Conservation (phyloP, 2,113 vertebrate species). For the Aspidoscelis tigris region DNA sequence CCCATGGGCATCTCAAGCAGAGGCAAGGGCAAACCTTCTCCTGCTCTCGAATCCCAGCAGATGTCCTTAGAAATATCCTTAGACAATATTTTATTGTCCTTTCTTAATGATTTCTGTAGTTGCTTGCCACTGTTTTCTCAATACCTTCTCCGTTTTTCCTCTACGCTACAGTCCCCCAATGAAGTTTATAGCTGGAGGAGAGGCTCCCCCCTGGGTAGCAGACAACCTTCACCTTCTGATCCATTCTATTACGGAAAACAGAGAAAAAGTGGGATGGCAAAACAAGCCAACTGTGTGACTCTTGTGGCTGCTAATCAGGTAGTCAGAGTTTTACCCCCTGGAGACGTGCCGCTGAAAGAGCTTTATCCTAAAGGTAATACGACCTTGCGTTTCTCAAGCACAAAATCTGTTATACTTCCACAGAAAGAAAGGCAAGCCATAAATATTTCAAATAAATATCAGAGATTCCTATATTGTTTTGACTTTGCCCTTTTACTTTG, state of each 20-base stretch:
- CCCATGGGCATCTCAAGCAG: no score
- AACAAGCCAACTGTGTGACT: conserved; percentile 85
- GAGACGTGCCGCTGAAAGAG: conserved; percentile 89
- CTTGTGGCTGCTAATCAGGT: conserved; percentile 89
- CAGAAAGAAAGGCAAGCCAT: no score
- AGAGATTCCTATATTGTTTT: background rate
- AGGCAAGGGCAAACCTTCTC: no score
- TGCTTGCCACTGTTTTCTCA: background rate
- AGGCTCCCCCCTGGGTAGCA: conserved; percentile 71
- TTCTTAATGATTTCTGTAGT: background rate
- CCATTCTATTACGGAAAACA: conserved; percentile 77
- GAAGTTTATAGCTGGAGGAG: conserved; percentile 94
- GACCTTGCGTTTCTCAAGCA: conserved; percentile 19
- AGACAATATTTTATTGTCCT: background rate
- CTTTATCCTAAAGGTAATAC: conserved; percentile 92
- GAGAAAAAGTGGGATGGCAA: conserved; percentile 70
- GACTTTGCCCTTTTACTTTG: background rate
- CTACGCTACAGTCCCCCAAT: conserved; percentile 84
- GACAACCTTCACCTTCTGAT: conserved; percentile 65
- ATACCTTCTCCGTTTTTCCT: background rate
- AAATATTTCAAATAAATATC: background rate
- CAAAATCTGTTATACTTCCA: no score
- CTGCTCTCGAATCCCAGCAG: no score
- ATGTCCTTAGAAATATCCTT: no score
- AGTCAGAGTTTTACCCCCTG: conserved; percentile 85